Evolutionary conservation across 1,140 invertebrate genomes (phyloP), one percentile per base, ranked within the genome.

Genomic region (Reticulitermes speratus): DNA sequence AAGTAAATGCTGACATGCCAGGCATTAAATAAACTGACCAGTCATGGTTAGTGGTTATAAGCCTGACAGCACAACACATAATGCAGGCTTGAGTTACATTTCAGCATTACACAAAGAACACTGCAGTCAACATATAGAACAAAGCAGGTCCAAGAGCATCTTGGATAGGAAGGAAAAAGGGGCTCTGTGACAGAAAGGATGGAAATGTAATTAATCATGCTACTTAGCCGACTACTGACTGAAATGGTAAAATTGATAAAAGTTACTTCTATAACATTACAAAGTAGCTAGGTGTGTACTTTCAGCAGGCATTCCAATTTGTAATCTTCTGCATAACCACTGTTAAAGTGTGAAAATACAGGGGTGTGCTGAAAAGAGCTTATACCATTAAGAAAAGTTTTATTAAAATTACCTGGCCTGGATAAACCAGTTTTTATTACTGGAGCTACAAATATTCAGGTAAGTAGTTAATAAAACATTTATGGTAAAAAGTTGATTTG

Each of bases 331-430:
- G n/a, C 65, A 30, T 30, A 75, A 75, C n/a, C n/a, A 30, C 3
- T 75, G 65, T 75, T 75, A 30, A 75, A 75, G 65, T 30, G n/a
- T 75, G n/a, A 75, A 75, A 75, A 75, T 75, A n/a, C 65, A 75
- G 65, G n/a, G 65, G 65, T 75, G 65, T 30, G 65, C 65, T 75
- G 65, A 6, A 75, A 8, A 30, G 52, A 21, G 19, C 19, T 55
- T 55, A 12, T 12, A 48, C 48, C 1, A 48, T 12, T 48, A 48
- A 48, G 48, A 48, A 7, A 48, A 48, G 48, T 48, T 3, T 12
- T 48, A 48, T 48, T 48, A 48, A 48, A 48, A 12, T 48, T 48
- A 48, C 9, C 14, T 55, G 52, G 52, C 52, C 14, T 55, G 19
- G 3, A 55, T 16, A 55, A 21, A 55, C 19, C 14, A 55, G 14